Percentiles rank a stretch among this genome's conserved stretches.
Conservation (phyloP, 2,888 invertebrate genomes). For the Maniola hyperantus region DNA sequence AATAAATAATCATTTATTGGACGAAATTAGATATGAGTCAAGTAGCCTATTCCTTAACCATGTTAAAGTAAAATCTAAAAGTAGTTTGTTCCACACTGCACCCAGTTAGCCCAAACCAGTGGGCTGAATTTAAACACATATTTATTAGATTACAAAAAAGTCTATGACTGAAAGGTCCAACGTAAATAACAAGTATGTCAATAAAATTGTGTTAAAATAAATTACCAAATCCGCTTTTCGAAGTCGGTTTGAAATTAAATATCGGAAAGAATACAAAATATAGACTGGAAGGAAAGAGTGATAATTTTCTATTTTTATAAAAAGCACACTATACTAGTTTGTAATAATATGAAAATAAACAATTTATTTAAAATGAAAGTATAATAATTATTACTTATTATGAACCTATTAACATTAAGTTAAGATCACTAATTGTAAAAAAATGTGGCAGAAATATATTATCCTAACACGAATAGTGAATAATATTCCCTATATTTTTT, state of each 20-base stretch:
- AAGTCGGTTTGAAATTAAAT: slow-evolving; percentile 6
- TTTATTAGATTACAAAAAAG: no score
- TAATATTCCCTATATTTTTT: not conserved
- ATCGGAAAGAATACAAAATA: not conserved
- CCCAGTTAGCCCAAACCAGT: no score
- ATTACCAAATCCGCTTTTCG: not conserved
- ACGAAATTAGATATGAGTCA: no score
- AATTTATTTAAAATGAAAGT: not conserved
- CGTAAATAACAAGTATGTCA: no score
- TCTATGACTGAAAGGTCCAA: no score
- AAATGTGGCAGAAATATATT: not conserved
- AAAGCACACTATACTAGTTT: slow-evolving; percentile 28
- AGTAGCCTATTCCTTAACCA: no score
- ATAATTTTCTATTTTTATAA: slow-evolving; percentile 55
- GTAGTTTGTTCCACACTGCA: no score
- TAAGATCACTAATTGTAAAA: not conserved
- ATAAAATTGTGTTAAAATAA: not conserved
- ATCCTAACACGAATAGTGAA: not conserved
- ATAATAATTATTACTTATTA: no score
- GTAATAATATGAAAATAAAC: slow-evolving; percentile 7
- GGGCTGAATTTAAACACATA: no score
- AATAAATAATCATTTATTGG: no score
- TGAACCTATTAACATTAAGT: not conserved
- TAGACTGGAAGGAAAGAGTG: slow-evolving; percentile 40
- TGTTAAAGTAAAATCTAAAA: no score